These are phyloP conservation scores for Thymallus thymallus DNA, from an alignment of 2,113 vertebrate genomes.

Conservation along the genomic window DNA sequence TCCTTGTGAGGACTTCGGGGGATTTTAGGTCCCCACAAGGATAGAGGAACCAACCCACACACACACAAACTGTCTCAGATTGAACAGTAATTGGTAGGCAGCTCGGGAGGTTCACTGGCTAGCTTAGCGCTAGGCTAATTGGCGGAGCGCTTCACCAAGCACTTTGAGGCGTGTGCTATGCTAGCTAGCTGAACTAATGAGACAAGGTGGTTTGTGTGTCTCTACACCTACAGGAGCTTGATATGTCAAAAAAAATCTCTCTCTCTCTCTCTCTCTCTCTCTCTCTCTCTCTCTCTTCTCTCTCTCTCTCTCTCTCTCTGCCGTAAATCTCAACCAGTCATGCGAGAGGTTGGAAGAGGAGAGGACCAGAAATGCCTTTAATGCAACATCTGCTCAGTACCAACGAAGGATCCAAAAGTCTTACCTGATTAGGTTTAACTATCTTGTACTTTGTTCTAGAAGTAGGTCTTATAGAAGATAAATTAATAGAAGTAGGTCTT, in stretches of 20 bases:
- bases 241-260: constrained; percentile 7
- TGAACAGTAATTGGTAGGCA: constrained; percentile 69
- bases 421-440: not conserved
- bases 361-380: not conserved
- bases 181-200: constrained; percentile 71
- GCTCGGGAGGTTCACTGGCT: constrained; percentile 68
- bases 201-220: constrained; percentile 26
- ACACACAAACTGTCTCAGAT: constrained; percentile 50
- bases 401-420: not conserved
- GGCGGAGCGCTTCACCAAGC: constrained; percentile 63
- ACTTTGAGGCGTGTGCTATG: constrained; percentile 56
- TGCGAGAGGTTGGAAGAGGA: constrained; percentile 40
- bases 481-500: too few relatives aligned
- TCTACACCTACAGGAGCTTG: constrained; percentile 8
- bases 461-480: not conserved
- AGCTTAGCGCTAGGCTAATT: constrained; percentile 69
- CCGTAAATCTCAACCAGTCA: constrained; percentile 37
- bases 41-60: too few relatives aligned
- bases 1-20: too few relatives aligned
- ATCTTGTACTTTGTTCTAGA: not conserved
- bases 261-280: constrained; percentile 50
- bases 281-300: constrained; percentile 30
- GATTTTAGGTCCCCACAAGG: too few relatives aligned
- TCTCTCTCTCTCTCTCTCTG: constrained; percentile 49
- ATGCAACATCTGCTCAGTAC: not conserved